phyloP scores from a whole-genome alignment of 2,888 invertebrate genomes.

The Parnassius orleans region DNA sequence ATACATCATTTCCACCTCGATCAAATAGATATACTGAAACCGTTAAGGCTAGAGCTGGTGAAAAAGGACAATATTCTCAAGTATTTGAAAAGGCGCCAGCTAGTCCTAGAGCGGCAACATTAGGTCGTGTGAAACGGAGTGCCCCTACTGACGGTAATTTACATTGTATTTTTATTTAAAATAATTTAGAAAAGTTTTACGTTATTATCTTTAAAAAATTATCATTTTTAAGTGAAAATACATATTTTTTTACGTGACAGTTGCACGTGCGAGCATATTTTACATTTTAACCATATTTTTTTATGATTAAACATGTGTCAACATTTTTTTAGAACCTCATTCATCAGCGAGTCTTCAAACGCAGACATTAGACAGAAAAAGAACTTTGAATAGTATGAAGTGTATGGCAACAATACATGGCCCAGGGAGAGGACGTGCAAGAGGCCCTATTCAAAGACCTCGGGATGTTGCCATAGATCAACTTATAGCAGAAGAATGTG shows the following conservation, averaged over 20 bases:
- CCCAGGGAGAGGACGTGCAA: slow-evolving; percentile 53
- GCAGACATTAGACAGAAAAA: slow-evolving; percentile 69
- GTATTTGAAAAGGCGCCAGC: slow-evolving; percentile 81
- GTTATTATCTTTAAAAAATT: no score
- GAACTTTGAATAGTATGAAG: slow-evolving; percentile 50
- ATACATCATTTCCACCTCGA: slow-evolving; percentile 72
- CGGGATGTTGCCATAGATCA: slow-evolving; percentile 68
- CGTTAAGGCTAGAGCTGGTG: slow-evolving; percentile 66
- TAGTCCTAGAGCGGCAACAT: slow-evolving; percentile 73
- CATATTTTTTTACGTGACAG: no score
- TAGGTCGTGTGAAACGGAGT: slow-evolving; percentile 67
- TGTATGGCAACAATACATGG: slow-evolving; percentile 71
- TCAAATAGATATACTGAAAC: slow-evolving; percentile 58
- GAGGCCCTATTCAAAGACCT: slow-evolving; percentile 59
- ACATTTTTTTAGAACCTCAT: slow-evolving; percentile 58
- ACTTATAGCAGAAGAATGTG: slow-evolving; percentile 72
- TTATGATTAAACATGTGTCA: no score
- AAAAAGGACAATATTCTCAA: slow-evolving; percentile 75
- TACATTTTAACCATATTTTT: no score
- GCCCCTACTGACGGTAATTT: slow-evolving; percentile 59
- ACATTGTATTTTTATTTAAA: slow-evolving; percentile 8
- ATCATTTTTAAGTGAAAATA: no score
- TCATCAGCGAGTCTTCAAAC: slow-evolving; percentile 75
- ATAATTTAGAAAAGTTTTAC: no score
- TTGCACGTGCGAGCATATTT: no score